Evolutionary conservation across 2,113 vertebrate genomes (phyloP), one percentile per base, ranked within the genome.

Genomic region (Brachionichthys hirsutus): DNA sequence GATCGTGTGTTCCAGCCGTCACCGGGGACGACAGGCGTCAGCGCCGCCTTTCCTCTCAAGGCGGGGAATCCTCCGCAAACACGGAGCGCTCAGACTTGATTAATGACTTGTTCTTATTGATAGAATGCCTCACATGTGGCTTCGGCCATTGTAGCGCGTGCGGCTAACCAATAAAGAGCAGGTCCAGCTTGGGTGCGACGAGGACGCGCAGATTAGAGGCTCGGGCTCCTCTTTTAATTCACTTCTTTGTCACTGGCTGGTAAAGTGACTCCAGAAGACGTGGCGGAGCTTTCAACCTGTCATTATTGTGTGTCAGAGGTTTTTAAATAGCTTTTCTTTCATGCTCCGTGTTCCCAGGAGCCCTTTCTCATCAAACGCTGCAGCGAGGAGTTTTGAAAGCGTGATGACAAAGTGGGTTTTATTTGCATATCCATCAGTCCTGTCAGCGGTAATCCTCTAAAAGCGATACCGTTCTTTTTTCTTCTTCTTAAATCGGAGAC

Each of bases 111-210:
- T 60, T 76, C 80, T 83, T 81, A 87, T 83, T 88, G 85, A 87
- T 79, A 85, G 60, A 73, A 52, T 78, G 51, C 67, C 75, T 89
- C 74, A 89, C 81, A 90, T 90, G 85, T 88, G 89, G 86, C 87
- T 88, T 83, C 24, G 73, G 77, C 75, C 62, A 75, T 89, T 89
- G 80, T 85, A 80, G 75, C 67, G 67, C 81, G 84, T 90, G 83
- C 82, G 84, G 87, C 88, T 86, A 83, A 87, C 84, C 76, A 80
- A 83, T 75, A 76, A 53, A 76, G 65, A 57, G 75, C 65, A 84
- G 54, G 84, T 80, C 67, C 69, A 65, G 63, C 69, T 38, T 1
- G 36, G 14, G 13, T 9, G 18, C 6, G 46, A 48, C 1, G 18
- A 6, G 12, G 12, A 15, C 3, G n/a, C 43, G 68, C 41, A 73